These are phyloP conservation scores for Callitettix versicolor DNA, from an alignment of 1,140 invertebrate species.

Conservation along the genomic window DNA sequence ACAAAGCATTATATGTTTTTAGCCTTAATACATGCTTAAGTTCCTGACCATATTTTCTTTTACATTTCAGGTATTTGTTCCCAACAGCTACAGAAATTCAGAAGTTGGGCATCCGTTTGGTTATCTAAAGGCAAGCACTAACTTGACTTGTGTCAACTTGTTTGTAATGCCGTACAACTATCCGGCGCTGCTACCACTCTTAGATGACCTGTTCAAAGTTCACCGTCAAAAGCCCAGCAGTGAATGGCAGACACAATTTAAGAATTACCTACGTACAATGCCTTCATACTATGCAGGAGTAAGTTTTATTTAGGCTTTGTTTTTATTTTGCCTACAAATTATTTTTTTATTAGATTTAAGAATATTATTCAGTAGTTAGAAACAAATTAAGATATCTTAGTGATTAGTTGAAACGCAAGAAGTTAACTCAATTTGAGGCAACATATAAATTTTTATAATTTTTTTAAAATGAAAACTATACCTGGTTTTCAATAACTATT, in stretches of 20 bases:
- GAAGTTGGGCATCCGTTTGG: conserved; percentile 91
- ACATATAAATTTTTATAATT: too few species aligned
- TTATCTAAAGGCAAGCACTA: conserved; percentile 94
- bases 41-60: conserved; percentile 7
- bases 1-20: too few species aligned
- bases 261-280: conserved; percentile 88
- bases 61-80: conserved; percentile 69
- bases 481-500: too few species aligned
- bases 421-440: too few species aligned
- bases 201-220: conserved; percentile 86
- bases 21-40: too few species aligned
- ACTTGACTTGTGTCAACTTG: conserved; percentile 86
- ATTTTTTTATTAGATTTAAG: too few species aligned
- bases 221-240: conserved; percentile 81
- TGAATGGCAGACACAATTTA: conserved; percentile 84
- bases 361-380: too few species aligned
- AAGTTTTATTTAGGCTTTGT: too few species aligned
- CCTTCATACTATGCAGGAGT: conserved; percentile 92
- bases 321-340: too few species aligned
- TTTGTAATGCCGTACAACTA: conserved; percentile 99
- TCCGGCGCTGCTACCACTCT: conserved; percentile 80
- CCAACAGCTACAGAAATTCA: conserved; percentile 77
- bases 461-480: too few species aligned
- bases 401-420: too few species aligned
- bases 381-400: too few species aligned